Conservation (phyloP, 2,797 vertebrate genomes). For the Sus cebifrons region DNA sequence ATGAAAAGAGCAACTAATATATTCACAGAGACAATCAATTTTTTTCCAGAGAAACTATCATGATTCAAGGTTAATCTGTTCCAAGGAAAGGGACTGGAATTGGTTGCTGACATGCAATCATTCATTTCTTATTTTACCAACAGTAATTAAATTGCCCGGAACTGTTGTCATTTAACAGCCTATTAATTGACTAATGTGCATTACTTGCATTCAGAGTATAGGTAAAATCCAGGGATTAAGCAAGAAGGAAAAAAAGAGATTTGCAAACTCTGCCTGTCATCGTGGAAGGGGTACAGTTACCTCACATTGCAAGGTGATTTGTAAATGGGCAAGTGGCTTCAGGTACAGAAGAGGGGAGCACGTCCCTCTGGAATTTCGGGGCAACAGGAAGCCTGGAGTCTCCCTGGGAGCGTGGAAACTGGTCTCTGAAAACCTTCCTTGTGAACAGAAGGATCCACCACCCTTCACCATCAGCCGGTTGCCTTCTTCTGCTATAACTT, state of each 20-base stretch:
- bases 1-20: constrained; percentile 75
- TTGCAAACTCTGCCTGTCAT: constrained; percentile 78
- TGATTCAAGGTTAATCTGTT: constrained; percentile 90
- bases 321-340: constrained; percentile 52
- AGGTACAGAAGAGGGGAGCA: constrained; percentile 55
- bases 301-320: constrained; percentile 77
- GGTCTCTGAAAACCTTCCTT: neutral
- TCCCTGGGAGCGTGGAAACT: neutral
- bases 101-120: constrained; percentile 91
- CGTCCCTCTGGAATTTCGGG: neutral
- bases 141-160: constrained; percentile 97
- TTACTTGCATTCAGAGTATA: constrained; percentile 92
- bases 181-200: constrained; percentile 99
- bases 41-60: constrained; percentile 80
- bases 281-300: constrained; percentile 79
- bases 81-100: constrained; percentile 88
- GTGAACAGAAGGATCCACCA: neutral
- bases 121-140: constrained; percentile 93
- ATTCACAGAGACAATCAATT: constrained; percentile 74
- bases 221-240: constrained; percentile 94
- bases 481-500: neutral
- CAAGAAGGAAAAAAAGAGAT: constrained; percentile 78
- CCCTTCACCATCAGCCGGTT: neutral
- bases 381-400: fast-evolving
- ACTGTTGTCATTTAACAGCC: constrained; percentile 98